Base-by-base conservation (phyloP, 1,140 invertebrate species). In the Teleogryllus occipitalis region DNA sequence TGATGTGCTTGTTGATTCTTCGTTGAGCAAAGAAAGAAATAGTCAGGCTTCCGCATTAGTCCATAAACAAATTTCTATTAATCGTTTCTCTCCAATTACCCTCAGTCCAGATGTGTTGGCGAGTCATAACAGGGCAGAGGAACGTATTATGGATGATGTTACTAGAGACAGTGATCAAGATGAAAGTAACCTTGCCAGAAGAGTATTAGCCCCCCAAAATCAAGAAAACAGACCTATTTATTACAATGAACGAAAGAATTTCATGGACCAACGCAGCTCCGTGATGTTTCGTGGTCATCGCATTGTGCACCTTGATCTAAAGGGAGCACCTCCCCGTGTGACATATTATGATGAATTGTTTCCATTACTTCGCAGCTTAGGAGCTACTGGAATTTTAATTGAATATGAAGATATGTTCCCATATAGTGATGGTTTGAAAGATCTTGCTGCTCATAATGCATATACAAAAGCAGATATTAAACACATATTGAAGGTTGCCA, bases 291-390 rank as follows among this genome's bases (percentile, higher is more conserved):
- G 12, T 22, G 80, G 80, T 15, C 12, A 78, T 54, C 14, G 65
- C 75, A 86, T 92, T 54, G 91, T 98, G 0, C 96, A 98, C 86
- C 86, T 98, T 2, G 96, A 98, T 87, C 87, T 98, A 6, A 98
- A 98, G 86, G 96, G 96, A 18, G 95, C 94, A 0, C 95, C 96
- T 6, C 94, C 94, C 0, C 92, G 90, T 81, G 83, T 95, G 0
- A 83, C 84, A n/a, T 94, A 92, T 85, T 90, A 95, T 54, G 90
- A 90, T 82, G 89, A 92, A 78, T 81, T 97, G 0, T 90, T 98
- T 76, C 91, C 92, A 7, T 86, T 96, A 79, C 84, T 98, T 0
- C 92, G 91, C 82, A 88, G 89, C 75, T 85, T 95, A 81, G 88
- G 89, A 74, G 89, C 88, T 10, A 92, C 86, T 22, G 87, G 86